phyloP scores from a whole-genome alignment of 2,113 vertebrate genomes.

The Tyrannus savana region DNA sequence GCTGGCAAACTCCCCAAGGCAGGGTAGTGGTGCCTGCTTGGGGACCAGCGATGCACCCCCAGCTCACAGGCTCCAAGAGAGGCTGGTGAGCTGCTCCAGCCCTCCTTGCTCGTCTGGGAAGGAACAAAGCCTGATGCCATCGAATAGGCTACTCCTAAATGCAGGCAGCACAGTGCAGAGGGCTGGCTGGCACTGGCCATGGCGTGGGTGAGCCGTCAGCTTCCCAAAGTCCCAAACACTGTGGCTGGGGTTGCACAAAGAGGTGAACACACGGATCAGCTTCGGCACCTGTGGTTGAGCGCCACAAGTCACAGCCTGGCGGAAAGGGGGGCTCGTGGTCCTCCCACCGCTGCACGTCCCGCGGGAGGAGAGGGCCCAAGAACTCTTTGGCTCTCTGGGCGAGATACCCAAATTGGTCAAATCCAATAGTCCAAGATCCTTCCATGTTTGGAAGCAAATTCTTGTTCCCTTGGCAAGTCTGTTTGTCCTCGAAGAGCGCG shows the following conservation, averaged over 20 bases:
- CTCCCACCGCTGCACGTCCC: neutral
- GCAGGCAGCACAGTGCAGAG: neutral
- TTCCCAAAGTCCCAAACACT: neutral
- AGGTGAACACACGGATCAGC: rapidly evolving
- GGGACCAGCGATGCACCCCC: neutral
- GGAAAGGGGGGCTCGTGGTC: neutral
- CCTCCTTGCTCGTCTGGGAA: neutral
- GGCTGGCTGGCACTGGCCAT: rapidly evolving
- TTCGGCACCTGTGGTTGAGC: neutral
- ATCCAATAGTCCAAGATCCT: slow-evolving; percentile 59
- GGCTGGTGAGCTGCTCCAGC: neutral
- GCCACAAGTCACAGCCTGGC: neutral
- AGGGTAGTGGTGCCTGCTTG: neutral
- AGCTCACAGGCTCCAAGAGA: rapidly evolving
- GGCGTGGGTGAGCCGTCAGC: neutral
- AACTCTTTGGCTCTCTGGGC: slow-evolving; percentile 30
- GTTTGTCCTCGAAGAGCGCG: slow-evolving; percentile 36
- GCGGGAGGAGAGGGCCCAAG: slow-evolving; percentile 34
- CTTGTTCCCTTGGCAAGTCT: slow-evolving; percentile 55
- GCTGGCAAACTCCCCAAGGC: neutral
- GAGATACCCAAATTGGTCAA: slow-evolving; percentile 52
- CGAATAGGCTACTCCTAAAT: neutral
- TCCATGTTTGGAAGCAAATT: slow-evolving; percentile 62
- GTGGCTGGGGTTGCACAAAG: neutral
- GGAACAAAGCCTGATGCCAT: neutral